Percentiles rank a stretch among this genome's conserved stretches.
These are phyloP conservation scores for Loriculus beryllinus DNA, from an alignment of 2,797 vertebrate species.

Conservation along the genomic window DNA sequence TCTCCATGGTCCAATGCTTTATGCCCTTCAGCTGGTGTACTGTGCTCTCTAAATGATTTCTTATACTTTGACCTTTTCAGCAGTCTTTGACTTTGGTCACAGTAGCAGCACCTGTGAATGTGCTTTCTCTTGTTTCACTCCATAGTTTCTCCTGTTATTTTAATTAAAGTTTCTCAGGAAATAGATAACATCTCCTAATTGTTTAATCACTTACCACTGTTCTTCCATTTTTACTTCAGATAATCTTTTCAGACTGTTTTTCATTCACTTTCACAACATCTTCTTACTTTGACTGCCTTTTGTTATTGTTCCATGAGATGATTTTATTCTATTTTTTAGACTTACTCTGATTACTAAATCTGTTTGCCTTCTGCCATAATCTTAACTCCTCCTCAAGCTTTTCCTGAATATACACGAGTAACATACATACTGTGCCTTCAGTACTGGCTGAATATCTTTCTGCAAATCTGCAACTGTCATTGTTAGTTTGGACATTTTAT, in stretches of 20 bases:
- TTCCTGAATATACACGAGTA: not conserved
- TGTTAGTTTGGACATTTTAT: not conserved
- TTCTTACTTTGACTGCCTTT: not conserved
- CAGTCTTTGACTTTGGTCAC: not conserved
- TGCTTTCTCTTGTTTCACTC: not conserved
- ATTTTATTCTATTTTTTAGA: not conserved
- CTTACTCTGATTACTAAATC: not conserved
- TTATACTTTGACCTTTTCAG: not conserved
- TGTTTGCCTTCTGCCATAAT: not conserved
- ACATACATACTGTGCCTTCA: not conserved
- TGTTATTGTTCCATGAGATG: not conserved
- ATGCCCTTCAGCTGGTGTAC: not conserved
- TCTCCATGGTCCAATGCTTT: rapidly evolving
- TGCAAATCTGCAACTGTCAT: not conserved
- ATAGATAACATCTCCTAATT: not conserved
- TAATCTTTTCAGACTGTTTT: not conserved
- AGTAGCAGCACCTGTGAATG: not conserved
- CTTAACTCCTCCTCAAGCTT: not conserved
- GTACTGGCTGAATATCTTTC: not conserved
- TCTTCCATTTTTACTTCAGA: not conserved
- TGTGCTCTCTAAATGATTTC: not conserved
- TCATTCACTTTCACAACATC: not conserved
- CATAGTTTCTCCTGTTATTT: not conserved
- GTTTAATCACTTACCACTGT: not conserved
- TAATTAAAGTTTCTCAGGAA: not conserved